Evolutionary conservation across 1,140 invertebrate species (phyloP).

Genomic region (Adoxophyes honmai): DNA sequence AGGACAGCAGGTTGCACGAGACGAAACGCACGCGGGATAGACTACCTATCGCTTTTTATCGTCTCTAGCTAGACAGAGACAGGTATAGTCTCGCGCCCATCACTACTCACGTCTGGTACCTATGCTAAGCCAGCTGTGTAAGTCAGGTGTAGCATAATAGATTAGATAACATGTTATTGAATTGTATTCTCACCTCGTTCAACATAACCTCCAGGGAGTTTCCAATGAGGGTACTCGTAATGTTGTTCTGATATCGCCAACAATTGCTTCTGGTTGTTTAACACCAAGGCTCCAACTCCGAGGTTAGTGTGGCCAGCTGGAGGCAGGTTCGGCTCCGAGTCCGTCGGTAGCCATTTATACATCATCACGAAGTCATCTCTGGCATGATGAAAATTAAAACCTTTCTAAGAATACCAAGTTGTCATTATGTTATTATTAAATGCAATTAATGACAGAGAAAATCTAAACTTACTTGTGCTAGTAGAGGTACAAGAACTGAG

Average conservation of each 20-base stretch:
- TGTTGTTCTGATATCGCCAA: slow-evolving; percentile 89
- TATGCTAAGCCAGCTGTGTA: too few species aligned
- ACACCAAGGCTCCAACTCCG: slow-evolving; percentile 91
- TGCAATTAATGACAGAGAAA: background rate
- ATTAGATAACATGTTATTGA: too few species aligned
- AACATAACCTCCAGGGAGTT: slow-evolving; percentile 94
- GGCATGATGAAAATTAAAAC: slow-evolving; percentile 94
- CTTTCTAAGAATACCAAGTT: slow-evolving; percentile 79
- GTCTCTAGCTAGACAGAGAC: too few species aligned
- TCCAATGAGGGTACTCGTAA: slow-evolving; percentile 85
- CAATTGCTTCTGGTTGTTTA: slow-evolving; percentile 86
- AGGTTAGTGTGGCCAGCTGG: slow-evolving; percentile 90
- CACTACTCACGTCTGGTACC: too few species aligned
- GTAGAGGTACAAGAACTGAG: slow-evolving; percentile 85
- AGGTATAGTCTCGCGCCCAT: too few species aligned
- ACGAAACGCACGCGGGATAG: too few species aligned
- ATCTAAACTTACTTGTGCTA: slow-evolving; percentile 80
- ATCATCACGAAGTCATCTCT: slow-evolving; percentile 87
- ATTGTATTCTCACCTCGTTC: slow-evolving; percentile 90
- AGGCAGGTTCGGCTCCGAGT: slow-evolving; percentile 81
- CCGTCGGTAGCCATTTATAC: slow-evolving; percentile 87
- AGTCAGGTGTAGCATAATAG: too few species aligned
- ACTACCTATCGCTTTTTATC: too few species aligned
- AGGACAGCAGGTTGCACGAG: too few species aligned
- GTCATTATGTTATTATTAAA: slow-evolving; percentile 20